Evolutionary conservation across 2,888 invertebrate species (phyloP).

Genomic region (Spatulosminthurus flaviceps): DNA sequence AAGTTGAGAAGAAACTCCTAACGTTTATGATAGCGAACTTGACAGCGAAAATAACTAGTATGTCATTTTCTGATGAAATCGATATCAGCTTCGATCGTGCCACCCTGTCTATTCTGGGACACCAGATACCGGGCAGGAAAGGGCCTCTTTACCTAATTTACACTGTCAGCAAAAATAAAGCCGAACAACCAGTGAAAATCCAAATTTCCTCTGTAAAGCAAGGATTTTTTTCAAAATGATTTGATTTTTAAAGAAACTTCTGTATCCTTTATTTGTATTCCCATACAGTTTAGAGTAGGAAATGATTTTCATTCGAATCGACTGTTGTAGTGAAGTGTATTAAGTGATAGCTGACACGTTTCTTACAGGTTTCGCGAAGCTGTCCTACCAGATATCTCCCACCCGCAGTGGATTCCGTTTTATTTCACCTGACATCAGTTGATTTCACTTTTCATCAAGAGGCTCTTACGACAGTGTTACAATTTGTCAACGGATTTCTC

Average conservation of each 20-base stretch:
- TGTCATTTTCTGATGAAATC: constrained; percentile 55
- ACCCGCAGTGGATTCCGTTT: constrained; percentile 78
- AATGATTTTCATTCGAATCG: too few species aligned
- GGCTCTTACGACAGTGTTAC: constrained; percentile 77
- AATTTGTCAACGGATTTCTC: constrained; percentile 67
- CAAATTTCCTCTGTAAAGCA: constrained; percentile 59
- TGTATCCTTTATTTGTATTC: too few species aligned
- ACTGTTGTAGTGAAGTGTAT: too few species aligned
- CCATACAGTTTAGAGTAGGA: too few species aligned
- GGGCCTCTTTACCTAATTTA: constrained; percentile 58
- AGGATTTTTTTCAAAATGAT: neutral
- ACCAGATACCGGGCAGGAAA: constrained; percentile 45
- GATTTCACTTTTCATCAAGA: constrained; percentile 85
- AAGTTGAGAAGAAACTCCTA: neutral
- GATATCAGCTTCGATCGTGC: constrained; percentile 58
- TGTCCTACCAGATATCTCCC: constrained; percentile 77
- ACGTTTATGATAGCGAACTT: constrained; percentile 56
- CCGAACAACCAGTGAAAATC: constrained; percentile 54
- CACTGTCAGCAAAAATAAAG: constrained; percentile 55
- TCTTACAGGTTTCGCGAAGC: constrained; percentile 66
- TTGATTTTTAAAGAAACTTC: too few species aligned
- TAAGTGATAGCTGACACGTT: too few species aligned
- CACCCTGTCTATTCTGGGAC: constrained; percentile 56
- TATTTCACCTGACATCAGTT: constrained; percentile 80
- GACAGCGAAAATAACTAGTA: constrained; percentile 52